Conservation (phyloP, 2,797 vertebrate genomes). For the Tinamus major region DNA sequence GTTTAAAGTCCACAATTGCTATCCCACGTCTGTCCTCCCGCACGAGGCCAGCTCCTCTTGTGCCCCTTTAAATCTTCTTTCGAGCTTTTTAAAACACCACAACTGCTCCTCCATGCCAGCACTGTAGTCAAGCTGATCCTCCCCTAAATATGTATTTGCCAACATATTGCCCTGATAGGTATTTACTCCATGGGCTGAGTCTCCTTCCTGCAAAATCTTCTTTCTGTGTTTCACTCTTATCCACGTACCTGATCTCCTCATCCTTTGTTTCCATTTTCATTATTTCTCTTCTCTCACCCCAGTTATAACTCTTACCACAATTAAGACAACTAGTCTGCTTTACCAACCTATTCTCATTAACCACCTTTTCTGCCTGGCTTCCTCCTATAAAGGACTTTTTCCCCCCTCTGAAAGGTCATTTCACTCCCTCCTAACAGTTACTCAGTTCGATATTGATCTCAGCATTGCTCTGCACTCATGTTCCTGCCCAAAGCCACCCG, state of each 20-base stretch:
- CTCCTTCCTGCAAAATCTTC: background rate
- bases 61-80: background rate
- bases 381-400: background rate
- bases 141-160: background rate
- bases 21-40: background rate
- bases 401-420: background rate
- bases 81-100: background rate
- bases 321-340: background rate
- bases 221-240: background rate
- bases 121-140: background rate
- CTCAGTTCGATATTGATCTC: background rate
- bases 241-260: no score
- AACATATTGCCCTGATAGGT: background rate
- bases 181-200: background rate
- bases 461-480: background rate
- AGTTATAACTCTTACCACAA: background rate
- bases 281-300: background rate
- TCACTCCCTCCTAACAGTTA: background rate
- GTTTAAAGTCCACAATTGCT: background rate
- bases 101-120: background rate
- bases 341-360: background rate
- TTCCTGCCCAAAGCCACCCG: background rate
- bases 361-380: background rate
- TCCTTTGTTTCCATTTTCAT: background rate
- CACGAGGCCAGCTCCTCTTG: background rate